These are phyloP conservation scores for Caenorhabditis afra DNA, from an alignment of 2,888 invertebrate species.

Conservation along the genomic window DNA sequence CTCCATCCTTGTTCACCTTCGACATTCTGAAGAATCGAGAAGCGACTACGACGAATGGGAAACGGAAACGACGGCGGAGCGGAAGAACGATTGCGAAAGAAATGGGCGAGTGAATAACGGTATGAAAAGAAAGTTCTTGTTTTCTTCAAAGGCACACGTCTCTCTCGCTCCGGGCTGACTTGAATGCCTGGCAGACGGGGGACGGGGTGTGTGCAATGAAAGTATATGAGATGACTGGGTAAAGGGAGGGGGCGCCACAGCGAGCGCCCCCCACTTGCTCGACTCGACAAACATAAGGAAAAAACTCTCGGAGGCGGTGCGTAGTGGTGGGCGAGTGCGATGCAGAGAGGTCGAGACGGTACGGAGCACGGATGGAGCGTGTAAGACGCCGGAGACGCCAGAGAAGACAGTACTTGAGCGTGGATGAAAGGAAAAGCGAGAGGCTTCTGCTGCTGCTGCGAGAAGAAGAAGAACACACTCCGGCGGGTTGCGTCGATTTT, in stretches of 20 bases:
- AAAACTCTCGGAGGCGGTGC: conserved; percentile 21
- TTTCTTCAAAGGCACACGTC: background rate
- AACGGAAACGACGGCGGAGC: background rate
- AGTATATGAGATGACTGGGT: conserved; percentile 43
- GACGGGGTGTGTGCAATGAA: conserved; percentile 44
- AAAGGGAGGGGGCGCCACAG: conserved; percentile 42
- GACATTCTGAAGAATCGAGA: conserved; percentile 68
- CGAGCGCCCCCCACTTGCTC: conserved; percentile 26
- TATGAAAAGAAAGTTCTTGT: background rate
- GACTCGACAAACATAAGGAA: conserved; percentile 46
- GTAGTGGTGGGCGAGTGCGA: conserved; percentile 8
- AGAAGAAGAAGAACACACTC: conserved; percentile 34
- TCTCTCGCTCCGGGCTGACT: background rate
- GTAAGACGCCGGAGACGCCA: conserved; percentile 16
- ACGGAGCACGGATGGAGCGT: conserved; percentile 26
- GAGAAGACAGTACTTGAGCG: conserved; percentile 43
- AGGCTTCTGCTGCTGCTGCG: conserved; percentile 9
- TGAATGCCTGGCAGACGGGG: conserved; percentile 6
- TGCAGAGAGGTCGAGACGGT: conserved; percentile 30
- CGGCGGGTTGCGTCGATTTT: background rate
- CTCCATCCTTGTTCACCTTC: conserved; percentile 79
- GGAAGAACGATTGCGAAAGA: conserved; percentile 1
- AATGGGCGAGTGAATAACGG: background rate
- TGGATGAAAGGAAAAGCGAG: conserved; percentile 31
- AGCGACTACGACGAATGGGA: too few species aligned